These are phyloP conservation scores for Disparrhopalites patrizii DNA, from an alignment of 2,888 invertebrate species.

Conservation along the genomic window DNA sequence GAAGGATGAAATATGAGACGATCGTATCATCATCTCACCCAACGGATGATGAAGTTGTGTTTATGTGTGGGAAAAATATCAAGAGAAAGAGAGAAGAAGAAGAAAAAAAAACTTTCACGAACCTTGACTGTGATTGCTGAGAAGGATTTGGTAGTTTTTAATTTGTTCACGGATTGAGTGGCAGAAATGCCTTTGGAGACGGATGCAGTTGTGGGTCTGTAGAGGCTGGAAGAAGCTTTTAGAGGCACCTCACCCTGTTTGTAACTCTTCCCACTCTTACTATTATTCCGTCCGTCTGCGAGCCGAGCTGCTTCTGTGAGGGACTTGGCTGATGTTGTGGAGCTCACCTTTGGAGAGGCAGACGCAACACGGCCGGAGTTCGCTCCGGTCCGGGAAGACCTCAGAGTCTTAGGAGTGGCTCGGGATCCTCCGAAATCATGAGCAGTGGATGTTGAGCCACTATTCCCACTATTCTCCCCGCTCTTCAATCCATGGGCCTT, in stretches of 20 bases:
- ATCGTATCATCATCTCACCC: too few relatives aligned
- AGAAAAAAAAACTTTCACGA: neutral
- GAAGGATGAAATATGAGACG: neutral
- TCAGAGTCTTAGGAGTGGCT: conserved; percentile 30
- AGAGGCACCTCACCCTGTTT: conserved; percentile 7
- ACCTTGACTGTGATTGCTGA: conserved; percentile 12
- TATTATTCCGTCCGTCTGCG: neutral
- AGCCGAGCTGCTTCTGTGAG: conserved; percentile 4
- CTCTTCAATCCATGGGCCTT: neutral
- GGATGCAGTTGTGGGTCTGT: conserved; percentile 1
- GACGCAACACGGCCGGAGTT: conserved; percentile 13
- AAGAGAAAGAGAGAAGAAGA: neutral
- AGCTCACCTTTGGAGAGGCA: conserved; percentile 5
- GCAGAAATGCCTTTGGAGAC: neutral
- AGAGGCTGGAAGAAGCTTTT: conserved; percentile 9
- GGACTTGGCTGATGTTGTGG: conserved; percentile 12
- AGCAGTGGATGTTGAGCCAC: conserved; percentile 19
- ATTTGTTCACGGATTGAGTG: neutral
- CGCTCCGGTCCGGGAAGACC: conserved; percentile 10
- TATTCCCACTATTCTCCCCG: neutral
- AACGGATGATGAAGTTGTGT: too few relatives aligned
- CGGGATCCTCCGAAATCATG: conserved; percentile 24
- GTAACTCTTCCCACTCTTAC: neutral
- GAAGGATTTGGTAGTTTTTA: conserved; percentile 17
- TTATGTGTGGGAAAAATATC: too few relatives aligned